Base-by-base conservation (phyloP, 2,888 invertebrate species). In the Endomychus coccineus region DNA sequence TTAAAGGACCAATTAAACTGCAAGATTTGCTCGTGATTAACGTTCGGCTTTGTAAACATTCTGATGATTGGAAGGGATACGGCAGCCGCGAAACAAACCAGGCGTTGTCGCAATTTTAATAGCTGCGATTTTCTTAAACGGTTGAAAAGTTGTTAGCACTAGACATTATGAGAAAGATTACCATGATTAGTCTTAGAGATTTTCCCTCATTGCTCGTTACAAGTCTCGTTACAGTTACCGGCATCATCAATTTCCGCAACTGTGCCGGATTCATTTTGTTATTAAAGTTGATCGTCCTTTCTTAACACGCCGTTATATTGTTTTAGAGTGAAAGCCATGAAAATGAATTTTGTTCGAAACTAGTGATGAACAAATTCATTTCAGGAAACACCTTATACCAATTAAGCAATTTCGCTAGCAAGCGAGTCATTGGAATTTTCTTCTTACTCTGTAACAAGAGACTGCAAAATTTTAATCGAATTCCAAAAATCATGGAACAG, bases 101-200 rank as follows among this genome's bases (percentile, higher is more conserved):
- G 27, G 27, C 27, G 27, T 21, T 34, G 34, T 34, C 27, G 25
- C 14, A 27, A 16, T 30, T 21, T 39, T 38, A 28, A 28, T 54
- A 62, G 50, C 55, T 57, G 62, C 52, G 61, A 66, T 66, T 64
- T 66, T 65, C 64, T 64, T 65, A 65, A 66, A 64, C 60, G 63
- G 61, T 61, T 60, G 63, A 63, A 65, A 63, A 65, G 64, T 65
- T 63, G 63, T 64, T 64, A 63, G 61, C 60, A 59, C 59, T 56
- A 63, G 60, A 56, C 62, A 62, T 64, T 63, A 64, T 56, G 57
- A 58, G 58, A 59, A 59, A 61, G 62, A 64, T 64, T 63, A 60
- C 27, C 54, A 55, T 61, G 59, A 64, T 64, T 64, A 64, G 62
- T 62, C 61, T 62, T 60, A 55, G 58, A 61, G 58, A 61, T 61